A percentile compares a stretch with the other conserved stretches of the same genome.
Conservation (phyloP, 2,113 vertebrate species). For the Atractosteus spatula region DNA sequence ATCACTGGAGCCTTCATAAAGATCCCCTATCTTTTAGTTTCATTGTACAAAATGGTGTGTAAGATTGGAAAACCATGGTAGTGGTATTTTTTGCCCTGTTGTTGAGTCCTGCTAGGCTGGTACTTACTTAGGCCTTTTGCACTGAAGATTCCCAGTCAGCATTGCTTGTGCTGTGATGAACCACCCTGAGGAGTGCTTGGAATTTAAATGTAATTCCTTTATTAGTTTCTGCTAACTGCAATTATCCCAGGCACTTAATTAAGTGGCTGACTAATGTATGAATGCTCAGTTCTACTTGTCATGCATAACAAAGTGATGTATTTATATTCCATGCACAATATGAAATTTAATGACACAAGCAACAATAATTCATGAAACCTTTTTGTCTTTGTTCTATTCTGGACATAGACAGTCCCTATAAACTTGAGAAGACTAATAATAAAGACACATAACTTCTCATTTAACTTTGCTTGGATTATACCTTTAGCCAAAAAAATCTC, state of each 20-base stretch:
- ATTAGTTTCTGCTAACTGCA: conserved; percentile 81
- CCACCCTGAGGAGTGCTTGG: conserved; percentile 79
- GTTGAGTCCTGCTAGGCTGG: conserved; percentile 55
- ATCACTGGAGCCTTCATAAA: too few species aligned
- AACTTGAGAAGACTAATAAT: neutral
- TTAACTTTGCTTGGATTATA: neutral
- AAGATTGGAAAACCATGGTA: too few species aligned
- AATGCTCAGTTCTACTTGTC: conserved; percentile 77
- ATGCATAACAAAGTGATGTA: conserved; percentile 79
- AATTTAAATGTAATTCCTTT: conserved; percentile 80
- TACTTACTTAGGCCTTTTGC: conserved; percentile 64
- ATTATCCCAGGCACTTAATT: conserved; percentile 81
- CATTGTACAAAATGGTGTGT: too few species aligned
- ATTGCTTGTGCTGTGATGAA: conserved; percentile 76
- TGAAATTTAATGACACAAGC: conserved; percentile 77
- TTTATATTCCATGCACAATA: conserved; percentile 80
- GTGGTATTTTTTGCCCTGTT: conserved; percentile 26
- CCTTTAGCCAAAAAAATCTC: neutral
- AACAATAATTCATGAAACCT: conserved; percentile 69
- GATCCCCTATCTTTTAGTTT: too few species aligned
- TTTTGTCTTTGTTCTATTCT: conserved; percentile 61
- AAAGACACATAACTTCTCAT: neutral
- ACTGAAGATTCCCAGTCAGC: conserved; percentile 68
- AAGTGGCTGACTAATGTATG: conserved; percentile 79
- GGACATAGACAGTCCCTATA: conserved; percentile 52